A percentile compares a stretch with the other conserved stretches of the same genome.
Evolutionary conservation across 2,113 vertebrate genomes (phyloP).

Genomic region (Fregetta grallaria): DNA sequence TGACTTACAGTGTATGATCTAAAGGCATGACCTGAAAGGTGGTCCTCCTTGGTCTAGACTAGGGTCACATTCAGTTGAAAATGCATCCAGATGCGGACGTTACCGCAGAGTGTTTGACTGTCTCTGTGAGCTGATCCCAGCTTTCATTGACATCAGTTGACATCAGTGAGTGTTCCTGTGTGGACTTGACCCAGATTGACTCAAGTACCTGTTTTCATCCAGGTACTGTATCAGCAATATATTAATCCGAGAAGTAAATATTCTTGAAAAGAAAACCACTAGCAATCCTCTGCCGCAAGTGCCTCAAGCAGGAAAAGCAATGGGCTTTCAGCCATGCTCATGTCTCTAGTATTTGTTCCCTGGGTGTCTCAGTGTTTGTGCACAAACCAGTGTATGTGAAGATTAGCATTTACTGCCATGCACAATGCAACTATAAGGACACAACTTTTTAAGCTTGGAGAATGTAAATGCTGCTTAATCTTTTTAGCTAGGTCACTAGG

Average conservation of each 20-base stretch:
- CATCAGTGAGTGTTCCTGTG: background rate
- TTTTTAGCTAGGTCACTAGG: background rate
- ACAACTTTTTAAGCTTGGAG: background rate
- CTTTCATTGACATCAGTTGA: background rate
- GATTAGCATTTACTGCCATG: background rate
- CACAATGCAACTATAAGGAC: background rate
- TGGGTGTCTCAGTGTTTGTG: background rate
- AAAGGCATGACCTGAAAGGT: background rate
- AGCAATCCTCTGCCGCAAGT: background rate
- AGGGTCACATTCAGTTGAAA: background rate
- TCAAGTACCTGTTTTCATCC: background rate
- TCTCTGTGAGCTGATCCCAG: background rate
- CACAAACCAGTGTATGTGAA: background rate
- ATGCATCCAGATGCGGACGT: background rate
- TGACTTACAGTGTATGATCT: background rate
- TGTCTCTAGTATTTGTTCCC: background rate
- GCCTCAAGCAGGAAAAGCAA: background rate
- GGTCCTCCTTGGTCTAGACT: background rate
- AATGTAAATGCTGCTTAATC: background rate
- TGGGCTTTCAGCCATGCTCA: background rate
- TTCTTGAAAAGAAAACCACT: background rate
- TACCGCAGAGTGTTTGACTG: background rate
- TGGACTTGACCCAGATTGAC: background rate
- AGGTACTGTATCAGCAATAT: background rate
- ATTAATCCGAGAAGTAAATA: background rate